A percentile compares a stretch with the other conserved stretches of the same genome.
Evolutionary conservation across 2,888 invertebrate genomes (phyloP).

Genomic region (Trisateles emortualis): DNA sequence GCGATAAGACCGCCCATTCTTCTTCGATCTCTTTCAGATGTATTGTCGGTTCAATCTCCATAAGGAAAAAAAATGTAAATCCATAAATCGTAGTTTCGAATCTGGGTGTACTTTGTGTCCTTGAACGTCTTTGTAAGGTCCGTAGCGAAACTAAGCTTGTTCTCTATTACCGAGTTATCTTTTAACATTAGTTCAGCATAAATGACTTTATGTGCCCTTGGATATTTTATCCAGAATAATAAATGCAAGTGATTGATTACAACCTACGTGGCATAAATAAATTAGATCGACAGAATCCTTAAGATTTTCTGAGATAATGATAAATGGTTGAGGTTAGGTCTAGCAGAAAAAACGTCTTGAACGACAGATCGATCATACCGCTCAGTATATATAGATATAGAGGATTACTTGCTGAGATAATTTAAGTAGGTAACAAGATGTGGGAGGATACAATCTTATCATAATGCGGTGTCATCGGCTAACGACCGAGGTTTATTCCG

Average conservation of each 20-base stretch:
- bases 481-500: constrained; percentile 50
- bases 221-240: constrained; percentile 3
- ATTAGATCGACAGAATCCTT: constrained; percentile 29
- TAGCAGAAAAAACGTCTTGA: constrained; percentile 13
- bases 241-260: constrained; percentile 35
- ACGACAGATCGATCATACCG: constrained; percentile 18
- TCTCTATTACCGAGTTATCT: too few species aligned
- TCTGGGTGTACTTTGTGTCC: too few species aligned
- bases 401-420: constrained; percentile 27
- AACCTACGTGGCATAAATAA: constrained; percentile 23
- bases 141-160: too few species aligned
- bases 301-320: constrained; percentile 29
- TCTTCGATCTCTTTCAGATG: too few species aligned
- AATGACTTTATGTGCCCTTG: not conserved
- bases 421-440: constrained; percentile 46
- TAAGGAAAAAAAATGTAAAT: too few species aligned
- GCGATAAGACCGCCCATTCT: too few species aligned
- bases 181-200: too few species aligned
- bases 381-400: constrained; percentile 8
- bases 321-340: constrained; percentile 21
- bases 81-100: too few species aligned
- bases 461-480: constrained; percentile 54
- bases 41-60: too few species aligned
- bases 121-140: too few species aligned
- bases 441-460: constrained; percentile 45